Evolutionary conservation across 1,140 invertebrate genomes (phyloP), one percentile per base, ranked within the genome.

Genomic region (Oryzaephilus surinamensis): DNA sequence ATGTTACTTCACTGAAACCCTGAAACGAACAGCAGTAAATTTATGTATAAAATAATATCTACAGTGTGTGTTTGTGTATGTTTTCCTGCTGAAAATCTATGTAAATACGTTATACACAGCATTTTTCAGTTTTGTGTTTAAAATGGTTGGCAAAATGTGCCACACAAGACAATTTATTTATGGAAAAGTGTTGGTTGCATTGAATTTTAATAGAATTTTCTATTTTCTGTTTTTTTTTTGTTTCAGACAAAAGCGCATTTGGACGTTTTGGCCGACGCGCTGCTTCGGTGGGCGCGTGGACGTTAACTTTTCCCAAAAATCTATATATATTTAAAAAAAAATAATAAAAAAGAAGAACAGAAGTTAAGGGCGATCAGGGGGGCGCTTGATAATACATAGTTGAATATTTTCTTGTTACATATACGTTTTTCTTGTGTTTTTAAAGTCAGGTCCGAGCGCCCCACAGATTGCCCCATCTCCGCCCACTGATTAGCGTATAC

Each of bases 201-300:
- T n/a, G n/a, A n/a, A n/a, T 46, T 41, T 38, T 23, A n/a, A 23
- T n/a, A 23, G n/a, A 23, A 7, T 23, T n/a, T n/a, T 7, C n/a
- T n/a, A 6, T n/a, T 7, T 23, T 23, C 21, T 30, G 7, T 21
- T 33, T 21, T 19, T 41, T 24, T 60, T 47, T 54, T 51, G 54
- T 79, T 83, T 48, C 79, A 94, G 89, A 93, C 87, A 54, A 93
- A 93, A 65, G 86, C 88, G 50, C 89, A 94, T 65, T 71, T 94
- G 66, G 89, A 93, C 69, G 85, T 94, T 45, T 66, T 94, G 58
- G 89, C 89, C 28, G 89, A 94, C 65, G 89, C 89, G 54, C 73
- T 93, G 50, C 69, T 94, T 47, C 78, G 88, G 62, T 92, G 88
- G 88, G 88, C 87, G 52, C 74, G 87, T 66, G 88, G 87, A 56